Percentiles rank a stretch among this genome's conserved stretches.
These are phyloP conservation scores for Ceratosolen fusciceps DNA, from an alignment of 1,140 invertebrate genomes.

Conservation along the genomic window DNA sequence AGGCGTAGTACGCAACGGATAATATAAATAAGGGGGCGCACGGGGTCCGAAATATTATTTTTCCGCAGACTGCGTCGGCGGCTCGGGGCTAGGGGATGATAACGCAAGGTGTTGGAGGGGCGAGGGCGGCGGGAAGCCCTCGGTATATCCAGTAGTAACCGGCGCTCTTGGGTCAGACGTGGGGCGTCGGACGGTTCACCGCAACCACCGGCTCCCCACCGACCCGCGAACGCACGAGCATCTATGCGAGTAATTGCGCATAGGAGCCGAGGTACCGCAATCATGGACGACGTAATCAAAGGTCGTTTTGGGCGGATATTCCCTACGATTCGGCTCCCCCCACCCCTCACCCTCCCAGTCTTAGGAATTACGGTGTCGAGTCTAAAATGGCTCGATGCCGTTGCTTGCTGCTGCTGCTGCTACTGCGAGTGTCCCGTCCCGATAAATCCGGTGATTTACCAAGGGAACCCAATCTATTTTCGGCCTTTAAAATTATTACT, in stretches of 20 bases:
- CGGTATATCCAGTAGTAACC: slow-evolving; percentile 9
- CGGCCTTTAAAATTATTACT: not conserved
- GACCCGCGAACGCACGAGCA: not conserved
- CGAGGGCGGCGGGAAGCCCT: too few species aligned
- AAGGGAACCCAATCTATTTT: not conserved
- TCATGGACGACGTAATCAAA: not conserved
- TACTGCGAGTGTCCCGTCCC: not conserved
- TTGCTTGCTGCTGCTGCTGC: too few species aligned
- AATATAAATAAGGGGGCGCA: too few species aligned
- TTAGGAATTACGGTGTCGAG: not conserved
- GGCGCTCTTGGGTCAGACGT: not conserved
- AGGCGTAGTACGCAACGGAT: too few species aligned
- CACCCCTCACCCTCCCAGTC: too few species aligned
- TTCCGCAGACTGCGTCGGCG: too few species aligned
- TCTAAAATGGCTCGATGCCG: not conserved
- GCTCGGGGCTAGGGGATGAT: too few species aligned
- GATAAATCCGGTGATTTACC: not conserved
- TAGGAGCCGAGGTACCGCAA: not conserved
- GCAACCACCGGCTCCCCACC: too few species aligned
- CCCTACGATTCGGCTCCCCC: not conserved
- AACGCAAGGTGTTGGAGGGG: not conserved
- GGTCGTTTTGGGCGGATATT: not conserved
- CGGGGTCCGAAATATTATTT: not conserved
- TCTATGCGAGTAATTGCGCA: not conserved
- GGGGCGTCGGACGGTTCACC: not conserved